These are phyloP conservation scores for Uloborus plumipes DNA, from an alignment of 2,888 invertebrate species.

Conservation along the genomic window DNA sequence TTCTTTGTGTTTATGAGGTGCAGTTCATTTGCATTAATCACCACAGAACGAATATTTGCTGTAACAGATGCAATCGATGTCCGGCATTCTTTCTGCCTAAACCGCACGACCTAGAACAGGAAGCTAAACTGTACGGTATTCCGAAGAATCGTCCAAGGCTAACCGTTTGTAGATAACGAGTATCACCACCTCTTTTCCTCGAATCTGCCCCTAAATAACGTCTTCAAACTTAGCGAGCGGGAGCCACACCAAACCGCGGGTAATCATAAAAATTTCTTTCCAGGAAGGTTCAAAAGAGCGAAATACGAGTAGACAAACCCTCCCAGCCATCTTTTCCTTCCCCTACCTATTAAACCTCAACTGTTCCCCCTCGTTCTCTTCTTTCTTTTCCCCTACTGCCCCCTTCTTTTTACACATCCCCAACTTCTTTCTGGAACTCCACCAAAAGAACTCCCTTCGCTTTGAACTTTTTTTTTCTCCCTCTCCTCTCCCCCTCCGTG, in stretches of 20 bases:
- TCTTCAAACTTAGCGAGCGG: not conserved
- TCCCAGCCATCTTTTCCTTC: not conserved
- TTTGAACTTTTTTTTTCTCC: constrained; percentile 2
- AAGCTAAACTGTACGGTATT: too few species aligned
- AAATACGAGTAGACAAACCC: constrained; percentile 11
- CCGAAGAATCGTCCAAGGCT: too few species aligned
- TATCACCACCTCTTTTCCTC: too few species aligned
- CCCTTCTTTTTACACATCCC: not conserved
- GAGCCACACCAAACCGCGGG: too few species aligned
- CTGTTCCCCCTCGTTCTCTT: not conserved
- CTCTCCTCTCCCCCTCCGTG: not conserved
- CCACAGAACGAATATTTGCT: too few species aligned
- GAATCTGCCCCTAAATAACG: not conserved
- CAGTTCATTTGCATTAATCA: too few species aligned
- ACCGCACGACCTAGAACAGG: too few species aligned
- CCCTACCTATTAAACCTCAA: constrained; percentile 17
- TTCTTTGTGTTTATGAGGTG: too few species aligned
- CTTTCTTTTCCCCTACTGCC: too few species aligned
- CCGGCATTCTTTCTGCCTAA: too few species aligned
- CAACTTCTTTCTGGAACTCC: constrained; percentile 12
- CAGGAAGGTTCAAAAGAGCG: constrained; percentile 19
- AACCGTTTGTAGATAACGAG: too few species aligned
- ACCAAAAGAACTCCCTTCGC: constrained; percentile 5
- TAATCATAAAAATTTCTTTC: not conserved
- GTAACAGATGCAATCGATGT: too few species aligned